Evolutionary conservation across 2,797 vertebrate species (phyloP), one percentile per base, ranked within the genome.

Genomic region (Petrocephalus schoutedeni): DNA sequence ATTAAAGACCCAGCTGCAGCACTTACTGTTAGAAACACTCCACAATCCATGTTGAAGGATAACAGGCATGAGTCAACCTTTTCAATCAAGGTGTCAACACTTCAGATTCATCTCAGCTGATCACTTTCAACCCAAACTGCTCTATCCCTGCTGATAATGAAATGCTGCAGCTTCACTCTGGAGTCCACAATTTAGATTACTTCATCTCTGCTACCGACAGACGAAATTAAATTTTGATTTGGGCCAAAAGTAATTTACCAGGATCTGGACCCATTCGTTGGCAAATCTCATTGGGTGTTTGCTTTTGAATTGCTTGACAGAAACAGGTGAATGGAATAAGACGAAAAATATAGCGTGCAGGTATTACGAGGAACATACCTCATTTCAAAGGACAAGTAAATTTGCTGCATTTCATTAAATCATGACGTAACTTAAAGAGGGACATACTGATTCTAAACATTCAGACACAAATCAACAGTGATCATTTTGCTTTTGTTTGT

Each of bases 171-270:
- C 98, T 99, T 98, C 97, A 97, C 97, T 98, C 97, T 98, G 98
- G 97, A 98, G 98, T 99, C 98, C 98, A 98, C 98, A 99, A 98
- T 99, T 99, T 99, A 98, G 98, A 99, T 99, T 99, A 99, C 98
- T 99, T 99, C 98, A 99, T 99, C 98, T 98, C 97, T 96, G 97
- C 97, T 98, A 98, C 97, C 97, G 98, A 98, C 97, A 99, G 98
- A 98, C 98, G 98, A 98, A 99, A 99, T 99, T 98, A 99, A 99
- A 99, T 99, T 99, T 99, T 98, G 97, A 99, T 99, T 99, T 98
- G 97, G 98, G 97, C 98, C 98, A 98, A 98, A 99, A 99, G 98
- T 99, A 99, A 99, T 99, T 99, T 99, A 99, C 97, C 97, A 97
- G 98, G 98, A 99, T 99, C 98, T 98, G 97, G 98, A 97, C 96